Evolutionary conservation across 1,140 invertebrate genomes (phyloP), one percentile per base, ranked within the genome.

Genomic region (Phortica variegata): DNA sequence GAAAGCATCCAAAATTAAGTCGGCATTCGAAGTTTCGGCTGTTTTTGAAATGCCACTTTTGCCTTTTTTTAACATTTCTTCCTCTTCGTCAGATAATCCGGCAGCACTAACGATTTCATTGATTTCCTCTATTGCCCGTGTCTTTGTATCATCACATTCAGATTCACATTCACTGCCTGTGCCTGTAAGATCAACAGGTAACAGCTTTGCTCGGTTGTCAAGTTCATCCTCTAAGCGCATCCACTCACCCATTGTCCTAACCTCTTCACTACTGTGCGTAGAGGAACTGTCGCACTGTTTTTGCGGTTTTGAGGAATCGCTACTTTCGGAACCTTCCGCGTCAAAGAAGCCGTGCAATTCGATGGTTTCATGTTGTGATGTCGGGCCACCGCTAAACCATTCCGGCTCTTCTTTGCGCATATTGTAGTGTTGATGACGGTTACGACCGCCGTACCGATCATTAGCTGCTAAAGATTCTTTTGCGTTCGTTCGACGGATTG

Each of bases 311-410:
- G 7, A 16, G 0, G 15, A 17, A 7, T 47, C 16, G 17, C 42
- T 44, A 9, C 37, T 48, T 2, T 29, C 21, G 1, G 13, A 7
- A 33, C 44, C 49, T 16, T 69, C 71, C 3, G 49, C 70, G 56
- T 92, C 89, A 34, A 95, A 91, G 79, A 96, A 97, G 4, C 93
- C 93, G 45, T 87, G 84, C 40, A 96, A 77, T 73, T 96, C 93
- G 49, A 97, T 96, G n/a, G 89, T 93, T 56, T 96, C 93, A 55
- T 87, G 82, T 63, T 94, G 90, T 38, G 91, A 94, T 41, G 88
- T 89, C 21, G 93, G 93, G 26, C 92, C 93, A 40, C 84, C 87
- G 66, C 87, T 90, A 69, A 92, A 93, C 85, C 85, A 87, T 58
- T 87, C 85, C 0, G 86, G 86, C 57, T 86, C 84, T 40, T 85